These are phyloP conservation scores for Rhinoderma darwinii DNA, from an alignment of 2,113 vertebrate genomes.

Conservation along the genomic window DNA sequence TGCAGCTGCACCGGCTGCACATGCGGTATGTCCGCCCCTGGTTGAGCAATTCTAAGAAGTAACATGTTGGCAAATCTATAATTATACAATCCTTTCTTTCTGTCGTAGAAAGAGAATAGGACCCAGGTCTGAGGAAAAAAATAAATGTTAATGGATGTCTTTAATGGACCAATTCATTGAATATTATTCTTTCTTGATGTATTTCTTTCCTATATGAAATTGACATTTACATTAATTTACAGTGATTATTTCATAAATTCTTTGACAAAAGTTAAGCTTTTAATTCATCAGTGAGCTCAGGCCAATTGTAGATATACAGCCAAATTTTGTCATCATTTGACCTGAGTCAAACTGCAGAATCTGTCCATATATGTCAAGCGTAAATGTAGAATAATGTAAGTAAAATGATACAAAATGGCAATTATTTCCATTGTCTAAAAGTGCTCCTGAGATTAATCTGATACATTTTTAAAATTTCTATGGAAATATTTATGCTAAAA, in stretches of 20 bases:
- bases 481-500: neutral
- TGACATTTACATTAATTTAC: neutral
- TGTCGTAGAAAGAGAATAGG: too few relatives aligned
- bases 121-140: too few relatives aligned
- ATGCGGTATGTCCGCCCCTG: too few relatives aligned
- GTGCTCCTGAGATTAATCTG: neutral
- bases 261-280: neutral
- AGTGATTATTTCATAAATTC: neutral
- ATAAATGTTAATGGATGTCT: too few relatives aligned
- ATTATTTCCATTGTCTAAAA: neutral
- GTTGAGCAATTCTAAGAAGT: too few relatives aligned
- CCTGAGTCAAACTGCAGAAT: neutral
- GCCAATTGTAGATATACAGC: neutral
- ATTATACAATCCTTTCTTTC: too few relatives aligned
- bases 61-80: too few relatives aligned
- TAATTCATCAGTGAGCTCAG: neutral
- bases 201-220: neutral
- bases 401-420: neutral
- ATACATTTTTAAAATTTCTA: neutral
- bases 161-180: too few relatives aligned
- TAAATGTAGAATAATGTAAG: neutral
- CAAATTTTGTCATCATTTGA: neutral
- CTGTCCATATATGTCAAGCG: neutral
- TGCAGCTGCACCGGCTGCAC: too few relatives aligned
- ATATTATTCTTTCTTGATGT: neutral